Percentiles rank a stretch among this genome's conserved stretches.
Evolutionary conservation across 2,113 vertebrate genomes (phyloP).

Genomic region (Blennius ocellaris): DNA sequence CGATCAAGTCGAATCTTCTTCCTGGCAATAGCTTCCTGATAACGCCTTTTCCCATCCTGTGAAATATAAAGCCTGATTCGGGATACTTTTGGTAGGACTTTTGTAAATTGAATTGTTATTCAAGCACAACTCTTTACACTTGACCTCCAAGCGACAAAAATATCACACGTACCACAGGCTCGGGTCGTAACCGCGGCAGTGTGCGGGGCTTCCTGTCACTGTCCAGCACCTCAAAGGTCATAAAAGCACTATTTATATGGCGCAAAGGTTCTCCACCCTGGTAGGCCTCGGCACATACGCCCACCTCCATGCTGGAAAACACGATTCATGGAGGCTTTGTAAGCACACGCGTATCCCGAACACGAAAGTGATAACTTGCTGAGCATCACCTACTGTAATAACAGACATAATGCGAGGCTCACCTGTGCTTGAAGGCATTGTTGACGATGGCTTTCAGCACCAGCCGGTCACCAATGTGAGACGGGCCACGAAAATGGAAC

Average conservation of each 20-base stretch:
- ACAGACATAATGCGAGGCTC: neutral
- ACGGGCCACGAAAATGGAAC: slow-evolving; percentile 97
- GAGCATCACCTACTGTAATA: neutral
- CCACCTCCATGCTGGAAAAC: slow-evolving; percentile 94
- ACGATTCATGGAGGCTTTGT: slow-evolving; percentile 66
- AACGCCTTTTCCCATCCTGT: slow-evolving; percentile 93
- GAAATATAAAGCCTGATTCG: slow-evolving; percentile 23
- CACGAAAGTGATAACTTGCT: slow-evolving; percentile 23
- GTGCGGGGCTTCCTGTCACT: slow-evolving; percentile 82
- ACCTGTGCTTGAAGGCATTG: slow-evolving; percentile 96
- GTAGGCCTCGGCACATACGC: slow-evolving; percentile 94
- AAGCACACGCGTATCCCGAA: too few species aligned
- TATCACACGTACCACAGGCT: slow-evolving; percentile 86
- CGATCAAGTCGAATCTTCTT: slow-evolving; percentile 95
- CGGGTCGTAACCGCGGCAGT: slow-evolving; percentile 89
- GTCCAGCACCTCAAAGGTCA: slow-evolving; percentile 94
- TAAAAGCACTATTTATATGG: slow-evolving; percentile 98
- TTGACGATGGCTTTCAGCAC: slow-evolving; percentile 97
- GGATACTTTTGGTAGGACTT: neutral
- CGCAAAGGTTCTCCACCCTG: slow-evolving; percentile 84
- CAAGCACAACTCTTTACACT: neutral
- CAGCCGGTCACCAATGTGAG: slow-evolving; percentile 94
- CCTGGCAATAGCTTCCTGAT: slow-evolving; percentile 92
- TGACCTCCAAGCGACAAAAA: neutral
- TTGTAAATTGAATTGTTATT: neutral